Percentiles rank a stretch among this genome's conserved stretches.
Evolutionary conservation across 2,888 invertebrate species (phyloP).

Genomic region (Erebia aethiops): DNA sequence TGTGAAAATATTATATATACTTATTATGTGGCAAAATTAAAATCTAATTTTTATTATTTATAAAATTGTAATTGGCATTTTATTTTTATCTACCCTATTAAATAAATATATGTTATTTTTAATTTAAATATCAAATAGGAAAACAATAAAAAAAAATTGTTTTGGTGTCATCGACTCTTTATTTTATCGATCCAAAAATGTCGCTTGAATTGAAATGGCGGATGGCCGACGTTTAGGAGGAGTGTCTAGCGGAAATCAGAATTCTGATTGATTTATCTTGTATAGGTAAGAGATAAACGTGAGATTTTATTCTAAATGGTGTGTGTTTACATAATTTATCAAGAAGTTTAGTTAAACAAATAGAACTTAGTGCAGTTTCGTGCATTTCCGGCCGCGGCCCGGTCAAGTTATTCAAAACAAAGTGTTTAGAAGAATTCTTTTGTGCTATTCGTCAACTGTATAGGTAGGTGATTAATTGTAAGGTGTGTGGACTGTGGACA

Average conservation of each 20-base stretch:
- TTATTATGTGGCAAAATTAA: not conserved
- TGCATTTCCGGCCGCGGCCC: constrained; percentile 71
- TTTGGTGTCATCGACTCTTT: constrained; percentile 40
- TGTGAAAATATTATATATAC: not conserved
- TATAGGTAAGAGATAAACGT: constrained; percentile 58
- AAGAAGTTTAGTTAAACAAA: constrained; percentile 27
- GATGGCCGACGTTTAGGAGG: constrained; percentile 82
- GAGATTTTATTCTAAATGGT: constrained; percentile 27
- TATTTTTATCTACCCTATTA: too few relatives aligned
- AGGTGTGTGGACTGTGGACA: not conserved
- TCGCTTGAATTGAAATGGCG: constrained; percentile 81
- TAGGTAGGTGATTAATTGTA: not conserved
- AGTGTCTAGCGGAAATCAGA: constrained; percentile 73
- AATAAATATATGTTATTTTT: not conserved
- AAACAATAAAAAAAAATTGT: constrained; percentile 26
- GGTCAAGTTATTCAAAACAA: constrained; percentile 79
- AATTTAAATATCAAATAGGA: not conserved
- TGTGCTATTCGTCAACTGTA: not conserved
- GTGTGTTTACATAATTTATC: constrained; percentile 25
- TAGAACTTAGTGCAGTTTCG: constrained; percentile 39
- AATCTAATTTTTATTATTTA: too few relatives aligned
- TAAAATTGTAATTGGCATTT: not conserved
- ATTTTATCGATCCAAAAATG: constrained; percentile 66
- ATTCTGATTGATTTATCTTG: constrained; percentile 57
- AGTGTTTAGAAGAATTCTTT: constrained; percentile 41